These are phyloP conservation scores for Lampris incognitus DNA, from an alignment of 2,113 vertebrate species.

Conservation along the genomic window DNA sequence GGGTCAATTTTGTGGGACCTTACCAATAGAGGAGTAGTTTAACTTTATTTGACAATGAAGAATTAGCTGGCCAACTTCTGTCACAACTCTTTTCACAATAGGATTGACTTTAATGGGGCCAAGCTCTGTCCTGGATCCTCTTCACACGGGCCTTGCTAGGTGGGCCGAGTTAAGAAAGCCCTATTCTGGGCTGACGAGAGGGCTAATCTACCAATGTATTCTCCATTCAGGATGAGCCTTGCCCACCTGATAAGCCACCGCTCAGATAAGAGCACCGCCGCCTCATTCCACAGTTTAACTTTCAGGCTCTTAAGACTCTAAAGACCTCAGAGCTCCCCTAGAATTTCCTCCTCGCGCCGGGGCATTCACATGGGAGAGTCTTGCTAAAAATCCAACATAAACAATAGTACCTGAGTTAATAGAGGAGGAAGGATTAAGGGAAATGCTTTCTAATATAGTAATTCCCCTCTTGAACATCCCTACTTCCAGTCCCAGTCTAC, in stretches of 20 bases:
- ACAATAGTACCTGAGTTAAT: conserved; percentile 44
- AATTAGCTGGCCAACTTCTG: background rate
- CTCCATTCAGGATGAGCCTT: conserved; percentile 53
- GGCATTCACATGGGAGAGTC: conserved; percentile 20
- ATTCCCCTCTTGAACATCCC: conserved; percentile 39
- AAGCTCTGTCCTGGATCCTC: conserved; percentile 27
- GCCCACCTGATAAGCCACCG: conserved; percentile 58
- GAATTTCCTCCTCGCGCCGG: conserved; percentile 4
- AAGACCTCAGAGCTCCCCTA: conserved; percentile 15
- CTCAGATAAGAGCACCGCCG: conserved; percentile 44
- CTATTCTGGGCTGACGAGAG: conserved; percentile 38
- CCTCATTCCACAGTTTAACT: conserved; percentile 53
- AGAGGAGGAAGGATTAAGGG: conserved; percentile 41
- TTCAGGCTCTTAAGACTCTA: conserved; percentile 38
- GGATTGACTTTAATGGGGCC: conserved; percentile 40
- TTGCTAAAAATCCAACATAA: conserved; percentile 43
- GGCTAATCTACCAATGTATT: conserved; percentile 60
- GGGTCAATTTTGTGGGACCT: too few relatives aligned
- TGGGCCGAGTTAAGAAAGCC: conserved; percentile 31
- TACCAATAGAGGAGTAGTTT: background rate
- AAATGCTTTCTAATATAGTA: conserved; percentile 28
- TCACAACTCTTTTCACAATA: background rate
- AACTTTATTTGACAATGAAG: conserved; percentile 19
- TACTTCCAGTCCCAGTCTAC: conserved; percentile 34
- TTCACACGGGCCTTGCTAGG: conserved; percentile 8